Conservation (phyloP, 2,888 invertebrate genomes). For the Tetropium fuscum region DNA sequence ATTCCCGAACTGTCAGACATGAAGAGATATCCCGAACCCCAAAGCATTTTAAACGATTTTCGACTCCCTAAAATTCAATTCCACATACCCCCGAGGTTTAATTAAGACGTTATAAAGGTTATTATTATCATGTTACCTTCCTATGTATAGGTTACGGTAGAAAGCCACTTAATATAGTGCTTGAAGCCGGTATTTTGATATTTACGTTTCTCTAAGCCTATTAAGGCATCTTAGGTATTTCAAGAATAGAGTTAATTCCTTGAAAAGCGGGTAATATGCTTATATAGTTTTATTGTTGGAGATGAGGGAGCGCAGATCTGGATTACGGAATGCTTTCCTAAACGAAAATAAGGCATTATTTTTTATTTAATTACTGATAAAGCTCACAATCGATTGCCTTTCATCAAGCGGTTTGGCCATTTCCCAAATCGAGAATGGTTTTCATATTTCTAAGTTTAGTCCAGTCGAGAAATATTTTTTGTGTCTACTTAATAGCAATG, state of each 20-base stretch:
- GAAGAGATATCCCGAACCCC: constrained; percentile 15
- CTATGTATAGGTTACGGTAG: constrained; percentile 11
- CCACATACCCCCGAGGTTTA: constrained; percentile 17
- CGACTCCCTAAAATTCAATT: constrained; percentile 17
- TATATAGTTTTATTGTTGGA: constrained; percentile 16
- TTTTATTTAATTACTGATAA: no score
- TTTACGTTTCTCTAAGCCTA: constrained; percentile 19
- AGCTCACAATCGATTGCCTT: no score
- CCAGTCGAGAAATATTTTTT: no score
- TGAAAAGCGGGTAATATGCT: constrained; percentile 18
- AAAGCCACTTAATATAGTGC: constrained; percentile 17
- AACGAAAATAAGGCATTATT: no score
- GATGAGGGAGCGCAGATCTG: no score
- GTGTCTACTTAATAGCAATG: no score
- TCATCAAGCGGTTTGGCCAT: no score
- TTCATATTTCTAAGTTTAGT: no score
- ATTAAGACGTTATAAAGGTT: constrained; percentile 24
- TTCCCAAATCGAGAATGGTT: no score
- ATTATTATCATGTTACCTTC: constrained; percentile 16
- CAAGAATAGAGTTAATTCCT: constrained; percentile 19
- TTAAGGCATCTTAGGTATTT: constrained; percentile 12
- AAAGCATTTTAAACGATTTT: constrained; percentile 12
- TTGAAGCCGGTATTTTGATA: constrained; percentile 10
- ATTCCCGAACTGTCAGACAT: constrained; percentile 14
- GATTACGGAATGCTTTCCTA: no score